Conservation (phyloP, 2,113 vertebrate species). For the Halichoeres trimaculatus region DNA sequence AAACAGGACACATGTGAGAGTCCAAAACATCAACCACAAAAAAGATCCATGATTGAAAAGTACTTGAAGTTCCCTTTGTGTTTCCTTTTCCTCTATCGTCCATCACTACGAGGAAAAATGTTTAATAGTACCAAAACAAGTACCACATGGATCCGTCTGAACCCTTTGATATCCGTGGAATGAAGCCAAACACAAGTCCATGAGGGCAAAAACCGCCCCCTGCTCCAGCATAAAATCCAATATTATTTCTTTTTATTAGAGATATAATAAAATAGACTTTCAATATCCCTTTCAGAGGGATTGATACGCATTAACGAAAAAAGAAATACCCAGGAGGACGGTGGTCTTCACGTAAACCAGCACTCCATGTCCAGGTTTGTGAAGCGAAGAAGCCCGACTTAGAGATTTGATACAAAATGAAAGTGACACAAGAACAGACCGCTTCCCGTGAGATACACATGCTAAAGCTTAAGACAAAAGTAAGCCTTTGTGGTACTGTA, state of each 20-base stretch:
- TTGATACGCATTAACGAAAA: constrained; percentile 64
- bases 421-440: constrained; percentile 64
- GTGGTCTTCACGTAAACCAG: constrained; percentile 60
- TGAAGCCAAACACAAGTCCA: constrained; percentile 54
- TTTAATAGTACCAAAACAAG: constrained; percentile 63
- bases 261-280: constrained; percentile 79
- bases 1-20: constrained; percentile 53
- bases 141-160: constrained; percentile 69
- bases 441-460: constrained; percentile 71
- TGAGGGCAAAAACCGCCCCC: constrained; percentile 32
- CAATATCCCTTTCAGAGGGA: constrained; percentile 57
- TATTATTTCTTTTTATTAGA: constrained; percentile 75
- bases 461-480: constrained; percentile 76
- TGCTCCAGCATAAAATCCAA: constrained; percentile 72
- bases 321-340: constrained; percentile 72
- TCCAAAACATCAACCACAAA: constrained; percentile 64
- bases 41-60: constrained; percentile 67
- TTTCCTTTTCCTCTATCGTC: constrained; percentile 63
- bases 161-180: constrained; percentile 59
- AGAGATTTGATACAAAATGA: constrained; percentile 65
- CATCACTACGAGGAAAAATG: constrained; percentile 52
- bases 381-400: constrained; percentile 42
- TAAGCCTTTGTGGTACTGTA: constrained; percentile 70
- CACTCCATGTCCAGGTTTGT: constrained; percentile 51
- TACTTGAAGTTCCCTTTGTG: constrained; percentile 80